Evolutionary conservation across 2,797 vertebrate species (phyloP).

Genomic region (Girardinus metallicus): DNA sequence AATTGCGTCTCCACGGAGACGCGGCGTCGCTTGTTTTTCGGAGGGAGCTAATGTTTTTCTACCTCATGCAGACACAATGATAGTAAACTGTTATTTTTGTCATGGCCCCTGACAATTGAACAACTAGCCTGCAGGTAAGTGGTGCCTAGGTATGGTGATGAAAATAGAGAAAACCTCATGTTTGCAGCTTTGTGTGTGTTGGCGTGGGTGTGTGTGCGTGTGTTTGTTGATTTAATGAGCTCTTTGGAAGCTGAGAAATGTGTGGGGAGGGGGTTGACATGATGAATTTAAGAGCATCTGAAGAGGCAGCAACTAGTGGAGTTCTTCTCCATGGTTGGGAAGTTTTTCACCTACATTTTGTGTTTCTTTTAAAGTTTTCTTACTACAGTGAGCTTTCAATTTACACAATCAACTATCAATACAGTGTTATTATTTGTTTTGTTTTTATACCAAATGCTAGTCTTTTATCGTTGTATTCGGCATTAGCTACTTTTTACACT

Average conservation of each 20-base stretch:
- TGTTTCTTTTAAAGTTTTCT: background rate
- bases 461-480: background rate
- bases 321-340: background rate
- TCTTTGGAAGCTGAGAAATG: background rate
- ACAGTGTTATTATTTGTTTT: background rate
- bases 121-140: conserved; percentile 71
- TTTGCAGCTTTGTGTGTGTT: conserved; percentile 40
- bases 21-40: conserved; percentile 54
- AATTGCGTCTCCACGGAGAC: conserved; percentile 64
- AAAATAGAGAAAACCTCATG: conserved; percentile 62
- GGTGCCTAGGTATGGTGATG: conserved; percentile 47
- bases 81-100: conserved; percentile 70
- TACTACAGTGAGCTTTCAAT: background rate
- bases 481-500: background rate
- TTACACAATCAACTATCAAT: background rate
- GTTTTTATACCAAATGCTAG: background rate
- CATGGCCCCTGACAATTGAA: conserved; percentile 60
- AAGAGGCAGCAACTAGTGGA: background rate
- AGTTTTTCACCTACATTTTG: background rate
- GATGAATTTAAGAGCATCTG: background rate
- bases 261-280: background rate
- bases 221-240: background rate
- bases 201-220: too few species aligned
- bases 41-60: conserved; percentile 58
- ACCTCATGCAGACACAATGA: conserved; percentile 66